A percentile compares a stretch with the other conserved stretches of the same genome.
Conservation (phyloP, 2,797 vertebrate species). For the Chrysolophus pictus region DNA sequence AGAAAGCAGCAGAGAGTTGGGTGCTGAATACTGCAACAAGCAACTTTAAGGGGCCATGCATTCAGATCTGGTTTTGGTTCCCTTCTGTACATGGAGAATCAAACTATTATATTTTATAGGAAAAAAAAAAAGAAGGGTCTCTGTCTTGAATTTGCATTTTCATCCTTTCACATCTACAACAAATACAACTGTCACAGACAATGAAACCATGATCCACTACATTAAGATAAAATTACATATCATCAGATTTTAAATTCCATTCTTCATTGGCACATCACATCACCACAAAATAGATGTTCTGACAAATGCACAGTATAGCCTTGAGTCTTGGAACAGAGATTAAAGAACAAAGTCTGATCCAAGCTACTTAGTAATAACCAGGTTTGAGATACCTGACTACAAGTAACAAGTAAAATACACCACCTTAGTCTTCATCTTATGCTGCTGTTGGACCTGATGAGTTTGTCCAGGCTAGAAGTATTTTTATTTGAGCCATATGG, state of each 20-base stretch:
- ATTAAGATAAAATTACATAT: background rate
- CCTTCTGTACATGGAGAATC: background rate
- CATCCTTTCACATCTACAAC: background rate
- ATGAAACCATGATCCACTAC: background rate
- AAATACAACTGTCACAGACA: background rate
- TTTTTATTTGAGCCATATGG: background rate
- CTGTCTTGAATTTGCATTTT: background rate
- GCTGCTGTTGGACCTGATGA: background rate
- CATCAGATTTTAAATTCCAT: background rate
- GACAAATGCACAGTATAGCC: background rate
- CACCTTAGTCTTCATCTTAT: background rate
- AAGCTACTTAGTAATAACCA: background rate
- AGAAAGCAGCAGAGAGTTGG: background rate
- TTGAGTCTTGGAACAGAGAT: background rate
- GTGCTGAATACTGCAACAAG: background rate
- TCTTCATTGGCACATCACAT: background rate
- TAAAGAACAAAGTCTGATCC: background rate
- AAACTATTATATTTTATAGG: background rate
- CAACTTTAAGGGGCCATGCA: background rate
- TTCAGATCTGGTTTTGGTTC: slow-evolving; percentile 16
- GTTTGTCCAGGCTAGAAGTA: background rate
- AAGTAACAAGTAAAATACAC: background rate
- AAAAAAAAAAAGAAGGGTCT: background rate
- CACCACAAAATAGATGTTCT: background rate
- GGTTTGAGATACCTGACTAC: background rate